phyloP scores from a whole-genome alignment of 2,113 vertebrate species.

The Ptilorrhoa leucosticta region DNA sequence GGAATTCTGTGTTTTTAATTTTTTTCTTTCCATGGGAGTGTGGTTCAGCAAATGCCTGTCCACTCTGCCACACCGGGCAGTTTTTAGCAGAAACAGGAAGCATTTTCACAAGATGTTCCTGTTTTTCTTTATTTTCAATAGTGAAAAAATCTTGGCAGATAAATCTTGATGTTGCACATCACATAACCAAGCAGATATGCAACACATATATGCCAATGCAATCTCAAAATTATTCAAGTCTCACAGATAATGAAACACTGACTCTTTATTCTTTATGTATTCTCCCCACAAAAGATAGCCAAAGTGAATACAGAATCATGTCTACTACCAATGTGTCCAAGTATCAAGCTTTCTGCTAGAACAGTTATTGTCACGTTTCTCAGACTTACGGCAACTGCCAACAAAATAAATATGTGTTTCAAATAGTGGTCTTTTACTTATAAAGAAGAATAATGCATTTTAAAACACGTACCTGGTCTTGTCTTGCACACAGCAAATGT shows the following conservation, averaged over 20 bases:
- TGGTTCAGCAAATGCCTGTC: background rate
- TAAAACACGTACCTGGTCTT: background rate
- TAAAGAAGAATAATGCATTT: background rate
- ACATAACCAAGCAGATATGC: background rate
- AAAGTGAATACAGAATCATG: background rate
- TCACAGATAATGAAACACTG: background rate
- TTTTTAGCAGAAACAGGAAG: background rate
- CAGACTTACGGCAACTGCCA: background rate
- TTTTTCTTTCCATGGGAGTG: background rate
- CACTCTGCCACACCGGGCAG: background rate
- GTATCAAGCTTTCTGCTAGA: background rate
- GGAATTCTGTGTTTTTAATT: accelerated
- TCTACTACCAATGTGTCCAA: background rate
- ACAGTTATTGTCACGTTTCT: background rate
- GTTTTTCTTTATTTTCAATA: background rate
- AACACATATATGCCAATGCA: background rate
- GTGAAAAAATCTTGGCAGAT: background rate
- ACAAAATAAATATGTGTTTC: background rate
- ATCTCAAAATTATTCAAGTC: background rate
- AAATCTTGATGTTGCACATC: background rate
- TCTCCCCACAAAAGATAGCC: background rate
- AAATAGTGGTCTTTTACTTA: background rate
- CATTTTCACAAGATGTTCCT: background rate
- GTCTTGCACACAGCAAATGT: background rate
- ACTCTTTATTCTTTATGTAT: background rate